These are phyloP conservation scores for Notiomystis cincta DNA, from an alignment of 2,113 vertebrate genomes.

Conservation along the genomic window DNA sequence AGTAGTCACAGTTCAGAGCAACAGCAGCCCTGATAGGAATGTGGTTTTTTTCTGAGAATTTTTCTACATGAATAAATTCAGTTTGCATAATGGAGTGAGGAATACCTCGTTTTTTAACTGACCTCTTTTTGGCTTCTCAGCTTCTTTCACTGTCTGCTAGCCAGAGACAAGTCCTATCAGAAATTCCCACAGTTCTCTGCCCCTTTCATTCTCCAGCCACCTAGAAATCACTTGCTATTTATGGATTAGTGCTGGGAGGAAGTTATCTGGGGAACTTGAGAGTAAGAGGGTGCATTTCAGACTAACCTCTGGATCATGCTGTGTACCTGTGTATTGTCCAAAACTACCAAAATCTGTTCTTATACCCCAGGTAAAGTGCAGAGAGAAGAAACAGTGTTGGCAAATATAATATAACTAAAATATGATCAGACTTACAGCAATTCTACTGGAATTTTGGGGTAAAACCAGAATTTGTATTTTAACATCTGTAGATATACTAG, in stretches of 20 bases:
- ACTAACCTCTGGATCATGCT: not conserved
- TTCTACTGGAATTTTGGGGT: not conserved
- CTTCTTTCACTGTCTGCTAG: conserved; percentile 36
- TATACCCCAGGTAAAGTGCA: not conserved
- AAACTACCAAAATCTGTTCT: not conserved
- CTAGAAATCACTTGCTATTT: conserved; percentile 53
- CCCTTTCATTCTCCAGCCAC: not conserved
- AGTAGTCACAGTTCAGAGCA: not conserved
- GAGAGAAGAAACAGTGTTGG: not conserved
- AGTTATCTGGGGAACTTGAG: not conserved
- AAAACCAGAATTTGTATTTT: not conserved
- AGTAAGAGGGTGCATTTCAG: not conserved
- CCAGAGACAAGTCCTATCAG: conserved; percentile 24
- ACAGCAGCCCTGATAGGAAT: not conserved
- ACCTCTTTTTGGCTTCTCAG: conserved; percentile 55
- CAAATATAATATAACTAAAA: not conserved
- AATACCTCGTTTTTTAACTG: conserved; percentile 49
- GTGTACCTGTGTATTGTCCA: not conserved
- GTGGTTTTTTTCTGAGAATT: not conserved
- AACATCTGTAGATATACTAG: not conserved
- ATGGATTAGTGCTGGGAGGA: not conserved
- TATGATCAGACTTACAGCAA: not conserved
- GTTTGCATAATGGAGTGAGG: conserved; percentile 36
- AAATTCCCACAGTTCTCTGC: conserved; percentile 17
- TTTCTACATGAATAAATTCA: conserved; percentile 30